These are phyloP conservation scores for Antigone vipio DNA, from an alignment of 2,113 vertebrate species.

Conservation along the genomic window DNA sequence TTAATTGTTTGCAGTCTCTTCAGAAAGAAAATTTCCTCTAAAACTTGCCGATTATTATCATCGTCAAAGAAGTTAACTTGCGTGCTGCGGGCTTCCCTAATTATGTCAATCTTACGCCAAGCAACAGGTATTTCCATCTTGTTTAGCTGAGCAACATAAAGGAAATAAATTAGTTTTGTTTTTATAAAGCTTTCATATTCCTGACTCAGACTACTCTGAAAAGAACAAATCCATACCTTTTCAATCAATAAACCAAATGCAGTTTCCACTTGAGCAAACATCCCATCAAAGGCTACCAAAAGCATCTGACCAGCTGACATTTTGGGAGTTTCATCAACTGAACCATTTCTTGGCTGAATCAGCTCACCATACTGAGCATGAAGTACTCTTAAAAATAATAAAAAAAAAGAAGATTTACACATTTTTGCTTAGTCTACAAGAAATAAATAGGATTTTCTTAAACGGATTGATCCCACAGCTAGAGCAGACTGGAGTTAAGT, in stretches of 20 bases:
- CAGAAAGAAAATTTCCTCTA: conserved; percentile 96
- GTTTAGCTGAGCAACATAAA: conserved; percentile 78
- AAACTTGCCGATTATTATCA: conserved; percentile 83
- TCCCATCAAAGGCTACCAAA: conserved; percentile 97
- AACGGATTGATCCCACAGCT: not conserved
- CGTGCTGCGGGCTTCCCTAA: conserved; percentile 89
- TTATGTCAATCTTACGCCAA: conserved; percentile 94
- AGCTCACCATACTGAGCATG: conserved; percentile 94
- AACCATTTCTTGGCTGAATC: conserved; percentile 91
- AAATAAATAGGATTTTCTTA: not conserved
- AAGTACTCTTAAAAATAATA: conserved; percentile 78
- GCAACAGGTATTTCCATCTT: conserved; percentile 91
- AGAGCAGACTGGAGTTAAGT: not conserved
- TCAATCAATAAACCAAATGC: conserved; percentile 93
- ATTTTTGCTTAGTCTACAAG: not conserved
- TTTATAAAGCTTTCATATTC: not conserved
- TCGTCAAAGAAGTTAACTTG: conserved; percentile 92
- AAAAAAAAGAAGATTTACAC: not conserved
- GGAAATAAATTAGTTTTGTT: not conserved
- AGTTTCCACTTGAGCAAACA: conserved; percentile 97
- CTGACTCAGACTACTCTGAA: not conserved
- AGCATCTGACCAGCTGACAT: conserved; percentile 99
- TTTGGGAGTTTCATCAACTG: conserved; percentile 92
- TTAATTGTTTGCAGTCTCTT: conserved; percentile 94
- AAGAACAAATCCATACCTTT: conserved; percentile 80